These are phyloP conservation scores for Eunapius fragilis DNA, from an alignment of 37 sponge, comb jelly and placozoan genomes.

Conservation along the genomic window DNA sequence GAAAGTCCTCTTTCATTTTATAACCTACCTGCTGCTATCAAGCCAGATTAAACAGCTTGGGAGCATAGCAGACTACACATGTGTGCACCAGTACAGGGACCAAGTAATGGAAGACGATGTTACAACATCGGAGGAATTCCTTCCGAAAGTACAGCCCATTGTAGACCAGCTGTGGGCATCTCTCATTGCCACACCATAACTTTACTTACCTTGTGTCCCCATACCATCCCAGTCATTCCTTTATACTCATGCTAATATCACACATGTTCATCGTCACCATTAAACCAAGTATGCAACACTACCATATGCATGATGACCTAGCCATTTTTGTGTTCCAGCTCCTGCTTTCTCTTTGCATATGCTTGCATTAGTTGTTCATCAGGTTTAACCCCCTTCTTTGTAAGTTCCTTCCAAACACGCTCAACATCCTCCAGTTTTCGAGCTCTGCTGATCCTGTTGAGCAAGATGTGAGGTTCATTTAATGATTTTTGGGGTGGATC, in stretches of 20 bases:
- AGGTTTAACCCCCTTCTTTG: background rate
- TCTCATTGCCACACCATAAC: background rate
- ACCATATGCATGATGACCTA: background rate
- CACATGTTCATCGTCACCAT: no score
- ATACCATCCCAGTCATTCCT: no score
- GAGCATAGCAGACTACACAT: slow-evolving; percentile 33
- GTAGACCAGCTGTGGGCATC: slow-evolving; percentile 8
- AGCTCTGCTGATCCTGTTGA: background rate
- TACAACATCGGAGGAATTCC: background rate
- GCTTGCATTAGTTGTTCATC: background rate
- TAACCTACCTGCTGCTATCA: slow-evolving; percentile 35
- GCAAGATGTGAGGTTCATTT: no score
- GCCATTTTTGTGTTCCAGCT: background rate
- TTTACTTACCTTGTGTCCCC: background rate
- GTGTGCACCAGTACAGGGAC: slow-evolving; percentile 16
- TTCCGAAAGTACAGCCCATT: slow-evolving; percentile 10
- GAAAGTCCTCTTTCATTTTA: slow-evolving; percentile 56
- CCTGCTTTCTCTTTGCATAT: background rate
- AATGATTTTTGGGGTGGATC: background rate
- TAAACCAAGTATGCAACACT: background rate
- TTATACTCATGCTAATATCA: no score
- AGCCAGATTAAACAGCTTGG: slow-evolving; percentile 32
- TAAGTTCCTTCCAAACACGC: background rate
- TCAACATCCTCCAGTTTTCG: background rate
- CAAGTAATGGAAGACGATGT: background rate